phyloP scores from a whole-genome alignment of 2,113 vertebrate genomes.

The Vidua chalybeata region DNA sequence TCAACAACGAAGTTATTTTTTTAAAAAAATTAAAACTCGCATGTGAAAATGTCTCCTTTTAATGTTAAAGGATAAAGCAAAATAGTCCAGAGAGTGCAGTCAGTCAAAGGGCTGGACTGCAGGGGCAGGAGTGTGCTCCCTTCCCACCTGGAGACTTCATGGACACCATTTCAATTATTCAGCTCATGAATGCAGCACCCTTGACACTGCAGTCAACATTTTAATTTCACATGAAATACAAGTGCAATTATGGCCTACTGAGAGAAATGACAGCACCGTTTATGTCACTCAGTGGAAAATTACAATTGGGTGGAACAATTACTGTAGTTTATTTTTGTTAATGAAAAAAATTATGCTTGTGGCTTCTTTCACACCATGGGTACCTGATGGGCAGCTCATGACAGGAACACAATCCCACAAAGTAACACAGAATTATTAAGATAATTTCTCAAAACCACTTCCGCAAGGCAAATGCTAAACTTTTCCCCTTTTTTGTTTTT shows the following conservation, averaged over 20 bases:
- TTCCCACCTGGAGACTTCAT: neutral
- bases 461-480: neutral
- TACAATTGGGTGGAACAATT: slow-evolving; percentile 40
- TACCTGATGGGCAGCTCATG: neutral
- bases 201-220: slow-evolving; percentile 2
- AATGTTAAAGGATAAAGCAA: neutral
- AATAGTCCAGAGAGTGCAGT: neutral
- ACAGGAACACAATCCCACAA: neutral
- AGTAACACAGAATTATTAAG: neutral
- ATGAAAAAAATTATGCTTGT: neutral
- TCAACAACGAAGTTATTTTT: neutral
- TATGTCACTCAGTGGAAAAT: slow-evolving; percentile 28
- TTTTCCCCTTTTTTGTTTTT: neutral
- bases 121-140: neutral
- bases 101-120: neutral
- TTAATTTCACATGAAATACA: slow-evolving; percentile 51
- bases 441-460: slow-evolving; percentile 1
- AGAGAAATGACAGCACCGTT: neutral
- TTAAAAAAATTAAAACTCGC: rapidly evolving
- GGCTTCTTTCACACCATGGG: neutral
- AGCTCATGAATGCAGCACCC: neutral
- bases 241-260: neutral
- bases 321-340: slow-evolving; percentile 27
- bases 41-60: neutral
- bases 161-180: slow-evolving; percentile 6